Base-by-base conservation (phyloP, 2,888 invertebrate species). In the Chrysolina haemoptera region DNA sequence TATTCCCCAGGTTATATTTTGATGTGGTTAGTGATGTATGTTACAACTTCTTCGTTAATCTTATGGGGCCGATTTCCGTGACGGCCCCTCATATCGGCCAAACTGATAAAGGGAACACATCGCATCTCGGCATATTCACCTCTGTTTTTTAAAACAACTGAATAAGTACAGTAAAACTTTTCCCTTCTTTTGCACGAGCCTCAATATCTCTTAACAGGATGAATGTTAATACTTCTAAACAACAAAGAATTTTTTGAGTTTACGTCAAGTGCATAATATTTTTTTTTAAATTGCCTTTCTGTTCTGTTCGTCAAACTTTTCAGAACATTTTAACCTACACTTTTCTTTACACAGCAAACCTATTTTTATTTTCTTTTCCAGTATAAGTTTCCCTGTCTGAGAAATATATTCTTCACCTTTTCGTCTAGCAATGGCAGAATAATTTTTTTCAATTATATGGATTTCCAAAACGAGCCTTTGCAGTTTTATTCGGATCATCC, bases 61-160 rank as follows among this genome's bases (percentile, higher is more conserved):
- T 64, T 73, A 18, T 75, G 48, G 9, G 70, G 69, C 35, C 74
- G 50, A 71, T 48, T 75, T 27, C 8, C 14, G 50, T 75, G 71
- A 35, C 64, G 55, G 0, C 66, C 71, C 27, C 75, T 63, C 50
- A 20, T 16, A 64, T 74, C 68, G 11, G 70, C 62, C 41, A n/a
- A n/a, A n/a, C n/a, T n/a, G 74, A 59, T 40, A n/a, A n/a, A n/a
- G n/a, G 71, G 68, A 1, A 55, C 68, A 43, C 35, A 68, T 63
- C 10, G 68, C 41, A 62, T 59, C 50, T 62, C 67, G n/a, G 50
- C 50, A 50, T 50, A 50, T 50, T 50, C n/a, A 16, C 9, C 50
- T 50, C 50, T 16, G 50, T 50, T 50, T n/a, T n/a, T 50, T n/a
- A 50, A 16, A 18, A 16, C 16, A 16, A 50, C 16, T 16, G 16